Evolutionary conservation across 2,888 invertebrate genomes (phyloP), one percentile per base, ranked within the genome.

Genomic region (Caenorhabditis macrosperma): DNA sequence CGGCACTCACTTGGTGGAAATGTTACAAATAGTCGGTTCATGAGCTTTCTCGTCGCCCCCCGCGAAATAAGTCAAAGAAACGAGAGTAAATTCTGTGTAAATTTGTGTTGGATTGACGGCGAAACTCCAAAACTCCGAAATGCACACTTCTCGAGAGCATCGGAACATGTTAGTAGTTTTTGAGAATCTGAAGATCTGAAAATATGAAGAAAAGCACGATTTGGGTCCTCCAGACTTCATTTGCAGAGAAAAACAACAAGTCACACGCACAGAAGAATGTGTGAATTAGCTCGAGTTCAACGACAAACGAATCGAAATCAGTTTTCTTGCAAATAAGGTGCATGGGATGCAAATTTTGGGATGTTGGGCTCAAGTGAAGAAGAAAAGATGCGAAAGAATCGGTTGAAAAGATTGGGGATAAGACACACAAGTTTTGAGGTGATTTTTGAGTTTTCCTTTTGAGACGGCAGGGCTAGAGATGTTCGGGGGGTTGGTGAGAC

Each of bases 141-240:
- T n/a, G n/a, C n/a, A n/a, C n/a, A n/a, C n/a, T n/a, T n/a, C 33
- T 33, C 5, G 33, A 33, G 33, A 33, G 33, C 6, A 33, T 33
- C 9, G 33, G 33, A 5, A 38, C 15, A 46, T 15, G 28, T 52
- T 15, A 6, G n/a, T 12, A 50, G 10, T n/a, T n/a, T n/a, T n/a
- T n/a, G n/a, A n/a, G n/a, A n/a, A n/a, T 12, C 20, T 48, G 48
- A 48, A 30, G 9, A 35, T 33, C 26, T 38, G 38, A 38, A 38
- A 33, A 35, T n/a, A 20, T 48, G 33, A 24, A 69, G 4, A 33
- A 44, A 35, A 69, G 17, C 3, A 0, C 15, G 33, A 1, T 64
- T 74, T 74, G 64, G 64, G 46, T 63, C 74, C 74, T 74, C 74
- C 61, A 64, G 52, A 63, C 74, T 74, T 74, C 74, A 74, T 74